A percentile compares a stretch with the other conserved stretches of the same genome.
phyloP scores from a whole-genome alignment of 2,797 vertebrate species.

The Squalus acanthias region DNA sequence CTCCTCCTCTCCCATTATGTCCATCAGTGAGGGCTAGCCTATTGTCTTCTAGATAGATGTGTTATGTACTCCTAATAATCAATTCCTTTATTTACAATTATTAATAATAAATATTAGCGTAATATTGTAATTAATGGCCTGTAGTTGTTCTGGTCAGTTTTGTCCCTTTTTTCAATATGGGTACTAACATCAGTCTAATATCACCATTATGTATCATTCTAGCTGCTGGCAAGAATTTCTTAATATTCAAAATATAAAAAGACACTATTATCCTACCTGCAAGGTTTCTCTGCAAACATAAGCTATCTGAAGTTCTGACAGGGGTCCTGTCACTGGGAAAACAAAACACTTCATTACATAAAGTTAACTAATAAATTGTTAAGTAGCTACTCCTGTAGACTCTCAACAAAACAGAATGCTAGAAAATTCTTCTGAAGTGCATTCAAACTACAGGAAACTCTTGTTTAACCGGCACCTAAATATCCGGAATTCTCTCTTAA shows the following conservation, averaged over 20 bases:
- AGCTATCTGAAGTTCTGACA: conserved; percentile 90
- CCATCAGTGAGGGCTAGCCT: background rate
- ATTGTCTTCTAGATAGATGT: background rate
- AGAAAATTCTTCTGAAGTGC: background rate
- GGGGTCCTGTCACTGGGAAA: conserved; percentile 81
- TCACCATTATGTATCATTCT: background rate
- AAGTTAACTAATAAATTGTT: too few species aligned
- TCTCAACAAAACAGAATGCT: background rate
- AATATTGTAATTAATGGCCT: background rate
- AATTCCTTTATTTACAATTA: background rate
- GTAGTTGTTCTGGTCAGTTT: too few species aligned
- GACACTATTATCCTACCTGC: conserved; percentile 66
- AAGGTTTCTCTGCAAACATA: conserved; percentile 92
- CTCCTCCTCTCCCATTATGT: background rate
- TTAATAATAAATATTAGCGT: too few species aligned
- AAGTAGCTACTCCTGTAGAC: background rate
- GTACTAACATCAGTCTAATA: background rate
- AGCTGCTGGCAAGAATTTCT: background rate
- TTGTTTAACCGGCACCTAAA: too few species aligned
- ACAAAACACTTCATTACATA: conserved; percentile 1
- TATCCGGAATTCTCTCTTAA: too few species aligned
- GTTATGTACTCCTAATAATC: background rate
- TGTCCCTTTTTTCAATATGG: background rate
- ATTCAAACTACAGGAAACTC: background rate
- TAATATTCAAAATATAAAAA: background rate